These are phyloP conservation scores for Lacanobia wlatinum DNA, from an alignment of 2,888 invertebrate species.

Conservation along the genomic window DNA sequence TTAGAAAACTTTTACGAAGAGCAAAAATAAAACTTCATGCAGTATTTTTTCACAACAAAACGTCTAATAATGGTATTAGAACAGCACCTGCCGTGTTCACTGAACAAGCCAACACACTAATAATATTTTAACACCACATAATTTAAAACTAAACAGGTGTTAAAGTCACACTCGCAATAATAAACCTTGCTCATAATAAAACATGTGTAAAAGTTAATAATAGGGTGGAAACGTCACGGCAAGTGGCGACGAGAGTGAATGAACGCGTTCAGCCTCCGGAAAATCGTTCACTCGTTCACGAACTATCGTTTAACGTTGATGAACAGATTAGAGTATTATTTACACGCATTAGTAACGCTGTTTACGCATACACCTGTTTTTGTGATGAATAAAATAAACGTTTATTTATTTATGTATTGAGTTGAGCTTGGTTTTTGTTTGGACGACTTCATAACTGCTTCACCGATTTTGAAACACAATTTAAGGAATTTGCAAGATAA, in stretches of 20 bases:
- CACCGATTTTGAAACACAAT: neutral
- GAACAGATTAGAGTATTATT: slow-evolving; percentile 78
- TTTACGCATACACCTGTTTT: slow-evolving; percentile 65
- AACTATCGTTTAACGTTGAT: slow-evolving; percentile 75
- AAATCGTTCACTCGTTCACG: slow-evolving; percentile 80
- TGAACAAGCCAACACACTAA: slow-evolving; percentile 22
- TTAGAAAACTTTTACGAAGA: too few species aligned
- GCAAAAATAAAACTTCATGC: neutral
- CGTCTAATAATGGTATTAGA: slow-evolving; percentile 3
- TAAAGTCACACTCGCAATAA: slow-evolving; percentile 25
- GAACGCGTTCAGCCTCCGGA: slow-evolving; percentile 79
- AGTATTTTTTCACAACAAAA: neutral
- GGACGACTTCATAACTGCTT: too few species aligned
- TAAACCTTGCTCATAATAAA: slow-evolving; percentile 8
- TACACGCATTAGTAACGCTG: slow-evolving; percentile 77
- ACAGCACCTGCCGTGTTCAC: slow-evolving; percentile 17
- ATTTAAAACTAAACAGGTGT: slow-evolving; percentile 26
- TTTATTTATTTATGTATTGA: neutral
- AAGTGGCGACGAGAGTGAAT: slow-evolving; percentile 68
- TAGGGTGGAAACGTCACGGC: slow-evolving; percentile 68
- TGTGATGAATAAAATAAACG: slow-evolving; percentile 15
- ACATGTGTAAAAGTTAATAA: slow-evolving; percentile 41
- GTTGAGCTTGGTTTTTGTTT: neutral
- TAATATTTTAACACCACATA: slow-evolving; percentile 12
- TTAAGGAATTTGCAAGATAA: too few species aligned